Base-by-base conservation (phyloP, 2,888 invertebrate genomes). In the Podotricha telesiphe region DNA sequence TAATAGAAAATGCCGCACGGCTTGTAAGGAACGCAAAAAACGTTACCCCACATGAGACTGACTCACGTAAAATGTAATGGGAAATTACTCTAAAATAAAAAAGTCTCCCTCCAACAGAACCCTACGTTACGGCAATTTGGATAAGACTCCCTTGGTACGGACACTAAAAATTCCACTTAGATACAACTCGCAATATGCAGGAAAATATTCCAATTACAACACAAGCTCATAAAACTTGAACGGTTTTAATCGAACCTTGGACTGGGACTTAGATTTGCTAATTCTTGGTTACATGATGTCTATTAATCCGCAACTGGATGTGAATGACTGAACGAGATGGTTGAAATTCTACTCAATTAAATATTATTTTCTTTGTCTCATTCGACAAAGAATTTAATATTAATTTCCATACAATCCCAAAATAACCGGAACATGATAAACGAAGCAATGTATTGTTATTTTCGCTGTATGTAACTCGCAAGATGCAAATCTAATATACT, bases 71-170 rank as follows among this genome's bases (percentile, higher is more conserved):
- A 87, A 87, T 85, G 89, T 88, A 89, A 89, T 89, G 87, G 86
- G 86, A 89, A 89, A 89, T 89, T 89, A 89, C 89, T 89, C 84
- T 89, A 89, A 89, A 89, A 89, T 88, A 88, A 88, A 89, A 80
- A 88, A 83, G 80, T 79, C 83, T 83, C 86, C 87, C 86, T 81
- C 81, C 74, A 79, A 78, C 75, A 80, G 82, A 82, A 84, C 86
- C 89, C 88, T 82, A 86, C 83, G 88, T 87, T 86, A 83, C 88
- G 86, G 86, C 86, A 88, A 89, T 89, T 89, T 88, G 88, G 87
- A 84, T 88, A 87, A 87, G 84, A 83, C 85, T 86, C 88, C 86
- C 88, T 80, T 71, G 85, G 81, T 82, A 78, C 80, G 82, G 81
- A 85, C 85, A 85, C 86, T 86, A 88, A 88, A 88, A 87, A 88